Evolutionary conservation across 2,797 vertebrate genomes (phyloP).

Genomic region (Sylvilagus floridanus): DNA sequence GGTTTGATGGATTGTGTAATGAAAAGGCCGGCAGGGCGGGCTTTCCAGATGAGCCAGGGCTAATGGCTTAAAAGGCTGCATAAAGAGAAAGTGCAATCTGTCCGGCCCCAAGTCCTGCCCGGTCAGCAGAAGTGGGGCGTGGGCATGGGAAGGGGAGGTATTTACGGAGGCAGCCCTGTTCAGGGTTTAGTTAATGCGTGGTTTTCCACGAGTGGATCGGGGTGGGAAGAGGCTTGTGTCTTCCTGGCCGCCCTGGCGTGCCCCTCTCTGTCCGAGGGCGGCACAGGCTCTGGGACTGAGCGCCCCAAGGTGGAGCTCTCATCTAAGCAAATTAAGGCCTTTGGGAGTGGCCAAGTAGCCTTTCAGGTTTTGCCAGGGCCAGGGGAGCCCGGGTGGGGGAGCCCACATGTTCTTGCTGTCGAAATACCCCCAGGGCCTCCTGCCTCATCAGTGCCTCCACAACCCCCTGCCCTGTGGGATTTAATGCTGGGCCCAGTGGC

Average conservation of each 20-base stretch:
- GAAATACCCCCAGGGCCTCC: background rate
- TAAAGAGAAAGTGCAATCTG: conserved; percentile 38
- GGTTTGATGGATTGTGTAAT: conserved; percentile 52
- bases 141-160: conserved; percentile 39
- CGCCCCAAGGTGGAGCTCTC: conserved; percentile 17
- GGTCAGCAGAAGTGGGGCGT: conserved; percentile 62
- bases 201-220: background rate
- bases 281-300: conserved; percentile 51
- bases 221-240: background rate
- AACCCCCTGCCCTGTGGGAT: background rate
- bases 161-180: conserved; percentile 45
- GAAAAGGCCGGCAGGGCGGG: conserved; percentile 3
- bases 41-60: conserved; percentile 54
- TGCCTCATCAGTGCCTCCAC: conserved; percentile 3
- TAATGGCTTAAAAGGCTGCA: conserved; percentile 75
- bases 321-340: conserved; percentile 53
- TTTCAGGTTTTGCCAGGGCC: conserved; percentile 34
- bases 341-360: conserved; percentile 19
- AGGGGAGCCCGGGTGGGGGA: conserved; percentile 12
- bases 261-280: background rate
- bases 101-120: conserved; percentile 40
- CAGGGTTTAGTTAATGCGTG: conserved; percentile 18
- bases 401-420: background rate
- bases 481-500: background rate
- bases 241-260: background rate